phyloP scores from a whole-genome alignment of 2,888 invertebrate genomes.

The Lasioglossum leucozonium region DNA sequence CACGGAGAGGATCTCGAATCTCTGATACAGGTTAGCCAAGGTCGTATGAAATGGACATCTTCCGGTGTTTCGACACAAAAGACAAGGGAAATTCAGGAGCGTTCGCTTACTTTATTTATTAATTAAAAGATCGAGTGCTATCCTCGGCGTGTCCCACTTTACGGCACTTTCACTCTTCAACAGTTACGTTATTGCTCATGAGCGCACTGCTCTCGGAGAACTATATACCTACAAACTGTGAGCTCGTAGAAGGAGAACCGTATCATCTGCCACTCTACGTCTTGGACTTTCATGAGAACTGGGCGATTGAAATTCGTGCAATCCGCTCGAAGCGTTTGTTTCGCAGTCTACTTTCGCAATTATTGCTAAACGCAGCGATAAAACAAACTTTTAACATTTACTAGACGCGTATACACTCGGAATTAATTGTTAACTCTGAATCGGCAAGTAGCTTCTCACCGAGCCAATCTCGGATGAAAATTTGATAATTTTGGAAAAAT shows the following conservation, averaged over 20 bases:
- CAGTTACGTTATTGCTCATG: constrained; percentile 82
- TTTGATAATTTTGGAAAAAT: not conserved
- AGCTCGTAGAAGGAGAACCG: constrained; percentile 52
- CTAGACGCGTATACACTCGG: not conserved
- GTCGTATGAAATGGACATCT: constrained; percentile 55
- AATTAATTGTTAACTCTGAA: constrained; percentile 14
- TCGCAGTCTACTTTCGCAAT: constrained; percentile 67
- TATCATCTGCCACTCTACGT: constrained; percentile 63
- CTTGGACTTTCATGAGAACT: constrained; percentile 70
- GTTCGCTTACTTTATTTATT: constrained; percentile 76
- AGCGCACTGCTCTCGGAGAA: constrained; percentile 67
- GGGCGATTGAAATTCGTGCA: constrained; percentile 63
- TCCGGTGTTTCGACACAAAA: constrained; percentile 43
- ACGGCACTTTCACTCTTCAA: constrained; percentile 83
- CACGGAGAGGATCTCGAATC: constrained; percentile 18
- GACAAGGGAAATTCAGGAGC: constrained; percentile 40
- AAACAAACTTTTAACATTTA: constrained; percentile 26
- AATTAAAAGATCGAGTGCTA: constrained; percentile 74
- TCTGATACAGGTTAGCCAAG: constrained; percentile 52
- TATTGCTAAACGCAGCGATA: constrained; percentile 48
- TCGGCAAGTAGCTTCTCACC: too few relatives aligned
- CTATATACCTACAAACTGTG: constrained; percentile 56
- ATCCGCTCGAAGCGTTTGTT: constrained; percentile 54
- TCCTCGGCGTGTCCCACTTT: constrained; percentile 78
- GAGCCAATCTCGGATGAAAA: too few relatives aligned